Conservation (phyloP, 2,797 vertebrate species). For the Percopsis omiscomaycus region DNA sequence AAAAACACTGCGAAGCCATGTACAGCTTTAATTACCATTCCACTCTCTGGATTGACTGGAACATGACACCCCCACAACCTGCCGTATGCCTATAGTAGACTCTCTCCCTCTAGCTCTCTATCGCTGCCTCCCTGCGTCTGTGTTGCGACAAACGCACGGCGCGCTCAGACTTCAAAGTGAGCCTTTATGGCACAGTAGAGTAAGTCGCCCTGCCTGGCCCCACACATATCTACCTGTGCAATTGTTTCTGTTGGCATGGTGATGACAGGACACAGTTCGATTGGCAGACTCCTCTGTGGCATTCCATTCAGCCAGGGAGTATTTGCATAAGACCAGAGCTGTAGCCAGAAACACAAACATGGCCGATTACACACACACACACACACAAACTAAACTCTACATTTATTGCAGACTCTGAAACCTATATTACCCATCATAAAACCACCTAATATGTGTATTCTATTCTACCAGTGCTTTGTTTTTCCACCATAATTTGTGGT, state of each 20-base stretch:
- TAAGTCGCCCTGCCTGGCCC: neutral
- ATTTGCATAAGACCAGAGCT: slow-evolving; percentile 78
- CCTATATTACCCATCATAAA: neutral
- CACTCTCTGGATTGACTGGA: neutral
- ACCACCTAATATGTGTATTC: neutral
- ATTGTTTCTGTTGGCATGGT: slow-evolving; percentile 71
- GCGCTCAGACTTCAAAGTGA: slow-evolving; percentile 20
- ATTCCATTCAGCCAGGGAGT: slow-evolving; percentile 74
- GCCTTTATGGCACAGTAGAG: slow-evolving; percentile 5
- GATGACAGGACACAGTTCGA: slow-evolving; percentile 66
- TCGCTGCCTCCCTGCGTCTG: neutral
- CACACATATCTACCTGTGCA: slow-evolving; percentile 76
- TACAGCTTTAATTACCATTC: neutral
- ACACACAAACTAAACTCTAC: neutral
- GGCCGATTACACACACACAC: slow-evolving; percentile 32
- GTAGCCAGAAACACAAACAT: slow-evolving; percentile 62
- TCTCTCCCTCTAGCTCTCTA: neutral
- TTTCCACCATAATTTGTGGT: slow-evolving; percentile 21
- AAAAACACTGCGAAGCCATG: neutral
- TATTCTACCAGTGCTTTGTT: slow-evolving; percentile 6
- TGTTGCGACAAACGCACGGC: neutral
- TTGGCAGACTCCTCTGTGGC: slow-evolving; percentile 61
- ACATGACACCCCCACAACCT: slow-evolving; percentile 7
- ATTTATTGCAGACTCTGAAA: neutral
- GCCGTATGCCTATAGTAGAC: too few species aligned